Evolutionary conservation across 2,888 invertebrate species (phyloP).

Genomic region (Leucoma salicis): DNA sequence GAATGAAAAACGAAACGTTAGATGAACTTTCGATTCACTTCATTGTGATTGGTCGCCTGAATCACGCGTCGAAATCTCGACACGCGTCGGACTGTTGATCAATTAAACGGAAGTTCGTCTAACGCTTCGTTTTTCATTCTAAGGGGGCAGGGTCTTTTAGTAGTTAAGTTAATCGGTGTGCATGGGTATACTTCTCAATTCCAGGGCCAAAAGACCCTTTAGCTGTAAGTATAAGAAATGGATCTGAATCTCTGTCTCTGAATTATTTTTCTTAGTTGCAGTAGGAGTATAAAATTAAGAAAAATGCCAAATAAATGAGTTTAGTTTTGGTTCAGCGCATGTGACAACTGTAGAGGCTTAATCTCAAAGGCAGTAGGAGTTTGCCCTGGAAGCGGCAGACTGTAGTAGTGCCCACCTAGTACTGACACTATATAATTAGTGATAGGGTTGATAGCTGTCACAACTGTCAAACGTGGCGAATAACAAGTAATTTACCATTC

Average conservation of each 20-base stretch:
- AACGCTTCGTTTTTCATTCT: too few relatives aligned
- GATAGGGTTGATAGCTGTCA: too few relatives aligned
- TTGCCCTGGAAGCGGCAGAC: background rate
- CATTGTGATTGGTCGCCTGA: too few relatives aligned
- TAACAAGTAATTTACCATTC: too few relatives aligned
- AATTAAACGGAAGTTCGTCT: too few relatives aligned
- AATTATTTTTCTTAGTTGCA: background rate
- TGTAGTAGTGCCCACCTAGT: background rate
- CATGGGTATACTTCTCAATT: background rate
- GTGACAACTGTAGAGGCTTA: background rate
- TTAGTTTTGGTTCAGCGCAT: background rate
- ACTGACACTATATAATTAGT: too few relatives aligned
- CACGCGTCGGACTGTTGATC: too few relatives aligned
- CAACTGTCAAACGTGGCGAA: too few relatives aligned
- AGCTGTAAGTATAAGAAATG: conserved; percentile 13
- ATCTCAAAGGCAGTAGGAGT: background rate
- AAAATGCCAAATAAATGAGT: background rate
- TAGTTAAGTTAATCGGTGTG: background rate
- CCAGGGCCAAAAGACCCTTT: background rate
- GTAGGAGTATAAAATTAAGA: background rate
- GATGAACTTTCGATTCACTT: too few relatives aligned
- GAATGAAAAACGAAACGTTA: too few relatives aligned
- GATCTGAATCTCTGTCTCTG: conserved; percentile 13
- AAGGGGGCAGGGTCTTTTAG: background rate
- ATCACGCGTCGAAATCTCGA: too few relatives aligned